phyloP scores from a whole-genome alignment of 2,888 invertebrate genomes.

The Autographa gamma region DNA sequence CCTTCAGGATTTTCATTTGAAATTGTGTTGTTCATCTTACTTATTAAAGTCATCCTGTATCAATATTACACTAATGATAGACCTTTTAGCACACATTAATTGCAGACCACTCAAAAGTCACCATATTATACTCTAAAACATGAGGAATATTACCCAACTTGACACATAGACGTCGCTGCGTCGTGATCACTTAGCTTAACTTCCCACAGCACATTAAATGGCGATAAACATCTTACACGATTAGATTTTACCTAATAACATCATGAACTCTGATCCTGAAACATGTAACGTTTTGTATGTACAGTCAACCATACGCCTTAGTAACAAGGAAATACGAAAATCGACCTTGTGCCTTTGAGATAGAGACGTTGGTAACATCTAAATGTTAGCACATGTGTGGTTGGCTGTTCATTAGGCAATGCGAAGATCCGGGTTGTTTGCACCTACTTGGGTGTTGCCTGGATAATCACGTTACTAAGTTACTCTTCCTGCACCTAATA shows the following conservation, averaged over 20 bases:
- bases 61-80: neutral
- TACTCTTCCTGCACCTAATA: neutral
- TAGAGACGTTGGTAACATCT: neutral
- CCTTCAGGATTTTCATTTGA: too few species aligned
- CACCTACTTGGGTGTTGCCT: constrained; percentile 10
- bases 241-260: constrained; percentile 51
- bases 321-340: neutral
- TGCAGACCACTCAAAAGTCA: neutral
- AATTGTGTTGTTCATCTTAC: neutral
- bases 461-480: constrained; percentile 10
- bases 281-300: constrained; percentile 41
- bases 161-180: constrained; percentile 27
- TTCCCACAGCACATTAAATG: constrained; percentile 45
- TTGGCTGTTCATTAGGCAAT: constrained; percentile 28
- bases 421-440: constrained; percentile 32
- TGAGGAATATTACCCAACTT: constrained; percentile 27
- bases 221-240: constrained; percentile 53
- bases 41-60: neutral
- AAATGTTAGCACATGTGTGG: neutral
- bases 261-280: constrained; percentile 51
- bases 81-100: constrained; percentile 1
- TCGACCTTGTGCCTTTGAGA: neutral
- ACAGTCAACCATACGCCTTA: neutral
- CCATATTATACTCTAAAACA: neutral
- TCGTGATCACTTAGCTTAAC: constrained; percentile 37